Evolutionary conservation across 1,140 invertebrate genomes (phyloP).

Genomic region (Gryon sp.): DNA sequence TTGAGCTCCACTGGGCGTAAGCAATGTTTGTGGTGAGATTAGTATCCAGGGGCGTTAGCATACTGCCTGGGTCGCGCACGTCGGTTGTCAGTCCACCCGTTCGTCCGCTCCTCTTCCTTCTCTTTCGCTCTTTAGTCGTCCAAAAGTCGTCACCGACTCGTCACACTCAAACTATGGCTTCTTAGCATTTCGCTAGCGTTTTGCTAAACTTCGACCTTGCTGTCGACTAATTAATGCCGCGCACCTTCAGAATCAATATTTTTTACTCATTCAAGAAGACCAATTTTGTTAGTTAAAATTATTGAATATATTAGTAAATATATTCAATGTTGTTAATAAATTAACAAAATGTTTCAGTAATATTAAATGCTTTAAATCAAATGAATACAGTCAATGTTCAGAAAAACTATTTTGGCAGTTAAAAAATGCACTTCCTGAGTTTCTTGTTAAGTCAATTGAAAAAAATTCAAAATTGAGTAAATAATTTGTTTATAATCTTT

Average conservation of each 20-base stretch:
- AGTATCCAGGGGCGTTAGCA: constrained; percentile 72
- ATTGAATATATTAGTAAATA: too few species aligned
- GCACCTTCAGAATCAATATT: not conserved
- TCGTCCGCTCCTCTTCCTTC: constrained; percentile 4
- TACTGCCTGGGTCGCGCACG: constrained; percentile 75
- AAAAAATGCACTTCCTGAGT: too few species aligned
- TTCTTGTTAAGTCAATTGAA: too few species aligned
- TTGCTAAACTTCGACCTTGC: constrained; percentile 66
- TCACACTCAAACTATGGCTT: constrained; percentile 27
- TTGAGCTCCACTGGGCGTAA: constrained; percentile 72
- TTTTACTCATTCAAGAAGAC: not conserved
- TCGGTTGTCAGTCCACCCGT: constrained; percentile 72
- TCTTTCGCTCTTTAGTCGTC: constrained; percentile 9
- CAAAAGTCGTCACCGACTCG: constrained; percentile 2
- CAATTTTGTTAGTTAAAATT: too few species aligned
- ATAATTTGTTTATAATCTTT: too few species aligned
- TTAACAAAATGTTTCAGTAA: too few species aligned
- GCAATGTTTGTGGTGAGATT: constrained; percentile 77
- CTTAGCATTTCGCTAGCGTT: constrained; percentile 27
- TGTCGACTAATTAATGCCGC: constrained; percentile 69
- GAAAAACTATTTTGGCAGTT: too few species aligned
- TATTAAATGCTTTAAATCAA: too few species aligned
- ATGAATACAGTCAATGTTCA: too few species aligned
- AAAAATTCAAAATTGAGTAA: too few species aligned
- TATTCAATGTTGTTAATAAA: too few species aligned